Percentiles rank a stretch among this genome's conserved stretches.
These are phyloP conservation scores for Antitype chi DNA, from an alignment of 2,888 invertebrate genomes.

Conservation along the genomic window DNA sequence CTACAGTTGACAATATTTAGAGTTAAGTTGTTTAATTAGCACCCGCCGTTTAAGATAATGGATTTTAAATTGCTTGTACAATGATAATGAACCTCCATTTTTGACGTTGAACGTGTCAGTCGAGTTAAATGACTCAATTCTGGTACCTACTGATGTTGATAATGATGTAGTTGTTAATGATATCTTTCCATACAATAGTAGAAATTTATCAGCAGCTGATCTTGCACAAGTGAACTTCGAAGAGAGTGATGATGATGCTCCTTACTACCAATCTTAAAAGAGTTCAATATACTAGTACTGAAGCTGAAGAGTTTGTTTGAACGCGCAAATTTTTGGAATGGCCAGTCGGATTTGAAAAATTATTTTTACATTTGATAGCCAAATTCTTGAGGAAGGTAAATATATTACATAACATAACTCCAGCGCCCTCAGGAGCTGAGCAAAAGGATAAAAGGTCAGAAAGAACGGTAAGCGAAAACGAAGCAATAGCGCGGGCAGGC, in stretches of 20 bases:
- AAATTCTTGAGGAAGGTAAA: no score
- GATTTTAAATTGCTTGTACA: constrained; percentile 62
- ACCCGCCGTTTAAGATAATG: constrained; percentile 55
- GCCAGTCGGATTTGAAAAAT: no score
- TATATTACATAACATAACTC: no score
- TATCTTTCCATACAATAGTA: constrained; percentile 3
- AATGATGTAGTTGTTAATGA: constrained; percentile 16
- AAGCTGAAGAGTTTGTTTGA: no score
- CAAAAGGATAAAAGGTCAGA: no score
- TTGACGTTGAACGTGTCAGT: constrained; percentile 29
- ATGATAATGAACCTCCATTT: constrained; percentile 56
- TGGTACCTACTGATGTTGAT: constrained; percentile 16
- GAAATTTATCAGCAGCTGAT: neutral
- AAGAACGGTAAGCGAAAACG: no score
- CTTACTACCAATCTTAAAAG: neutral
- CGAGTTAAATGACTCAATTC: constrained; percentile 53
- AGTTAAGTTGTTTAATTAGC: constrained; percentile 60
- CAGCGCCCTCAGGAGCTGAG: no score
- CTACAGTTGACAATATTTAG: constrained; percentile 24
- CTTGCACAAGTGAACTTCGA: neutral
- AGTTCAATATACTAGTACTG: neutral
- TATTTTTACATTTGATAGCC: no score
- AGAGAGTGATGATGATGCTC: neutral
- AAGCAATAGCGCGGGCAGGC: no score
- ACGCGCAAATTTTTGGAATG: no score